phyloP scores from a whole-genome alignment of 2,113 vertebrate genomes.

The Lutjanus erythropterus region DNA sequence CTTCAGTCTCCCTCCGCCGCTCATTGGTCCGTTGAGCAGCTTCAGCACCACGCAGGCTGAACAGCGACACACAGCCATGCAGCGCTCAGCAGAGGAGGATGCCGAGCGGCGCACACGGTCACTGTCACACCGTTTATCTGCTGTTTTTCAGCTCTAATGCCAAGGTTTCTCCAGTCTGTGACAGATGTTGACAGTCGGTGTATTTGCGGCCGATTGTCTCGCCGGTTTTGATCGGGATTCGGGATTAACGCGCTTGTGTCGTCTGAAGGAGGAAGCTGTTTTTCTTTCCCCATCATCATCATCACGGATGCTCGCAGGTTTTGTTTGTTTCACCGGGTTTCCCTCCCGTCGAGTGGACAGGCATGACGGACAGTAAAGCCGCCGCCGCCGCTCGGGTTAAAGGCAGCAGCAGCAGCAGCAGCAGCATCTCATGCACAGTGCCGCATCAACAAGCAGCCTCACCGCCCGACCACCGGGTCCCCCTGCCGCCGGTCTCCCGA shows the following conservation, averaged over 20 bases:
- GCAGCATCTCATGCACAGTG: conserved; percentile 55
- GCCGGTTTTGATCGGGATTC: conserved; percentile 6
- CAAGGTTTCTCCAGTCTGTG: neutral
- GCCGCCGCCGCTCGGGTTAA: conserved; percentile 26
- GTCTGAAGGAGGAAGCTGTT: conserved; percentile 32
- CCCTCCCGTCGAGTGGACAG: conserved; percentile 47
- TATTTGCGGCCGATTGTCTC: neutral
- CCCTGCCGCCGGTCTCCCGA: conserved; percentile 61
- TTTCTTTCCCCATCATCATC: neutral
- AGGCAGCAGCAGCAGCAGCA: conserved; percentile 45
- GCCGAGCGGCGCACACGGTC: conserved; percentile 27
- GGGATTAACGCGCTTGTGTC: conserved; percentile 7
- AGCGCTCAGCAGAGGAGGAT: conserved; percentile 49
- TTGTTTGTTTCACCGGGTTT: conserved; percentile 30
- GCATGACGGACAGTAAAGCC: conserved; percentile 64
- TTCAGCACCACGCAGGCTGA: conserved; percentile 81
- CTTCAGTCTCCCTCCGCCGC: conserved; percentile 48
- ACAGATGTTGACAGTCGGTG: neutral
- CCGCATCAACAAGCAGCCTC: conserved; percentile 64
- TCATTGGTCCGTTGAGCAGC: conserved; percentile 72
- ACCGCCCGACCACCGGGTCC: conserved; percentile 64
- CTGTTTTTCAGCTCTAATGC: neutral
- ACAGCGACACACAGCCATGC: conserved; percentile 76
- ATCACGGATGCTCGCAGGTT: conserved; percentile 46
- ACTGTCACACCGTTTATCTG: conserved; percentile 26